Percentiles rank a stretch among this genome's conserved stretches.
Conservation (phyloP, 1,140 invertebrate genomes). For the Drosophila orosa region DNA sequence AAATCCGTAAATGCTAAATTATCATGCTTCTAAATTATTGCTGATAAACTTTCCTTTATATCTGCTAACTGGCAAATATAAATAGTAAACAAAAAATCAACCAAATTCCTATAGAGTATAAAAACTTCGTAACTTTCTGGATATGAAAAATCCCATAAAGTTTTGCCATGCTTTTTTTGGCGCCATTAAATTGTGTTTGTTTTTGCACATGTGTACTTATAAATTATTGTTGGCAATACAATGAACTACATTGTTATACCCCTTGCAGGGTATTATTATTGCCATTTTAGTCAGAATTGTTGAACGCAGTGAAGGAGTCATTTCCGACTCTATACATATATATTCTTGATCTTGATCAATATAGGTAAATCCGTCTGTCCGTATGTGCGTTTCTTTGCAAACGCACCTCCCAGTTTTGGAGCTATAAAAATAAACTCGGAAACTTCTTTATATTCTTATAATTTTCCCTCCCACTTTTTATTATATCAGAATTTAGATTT, state of each 20-base stretch:
- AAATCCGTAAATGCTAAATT: no score
- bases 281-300: background rate
- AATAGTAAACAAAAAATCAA: background rate
- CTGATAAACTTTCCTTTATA: background rate
- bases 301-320: background rate
- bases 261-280: background rate
- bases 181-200: background rate
- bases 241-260: conserved; percentile 10
- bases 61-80: background rate
- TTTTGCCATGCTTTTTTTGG: background rate
- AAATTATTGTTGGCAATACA: background rate
- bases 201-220: background rate
- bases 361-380: no score
- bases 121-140: background rate
- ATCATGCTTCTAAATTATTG: no score
- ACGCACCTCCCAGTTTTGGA: no score
- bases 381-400: no score
- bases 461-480: no score
- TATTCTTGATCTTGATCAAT: no score
- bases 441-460: no score
- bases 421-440: no score
- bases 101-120: background rate
- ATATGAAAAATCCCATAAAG: background rate
- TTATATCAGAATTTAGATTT: no score
- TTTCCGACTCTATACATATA: background rate